These are phyloP conservation scores for Turdus rufiventris DNA, from an alignment of 2,113 vertebrate genomes.

Conservation along the genomic window DNA sequence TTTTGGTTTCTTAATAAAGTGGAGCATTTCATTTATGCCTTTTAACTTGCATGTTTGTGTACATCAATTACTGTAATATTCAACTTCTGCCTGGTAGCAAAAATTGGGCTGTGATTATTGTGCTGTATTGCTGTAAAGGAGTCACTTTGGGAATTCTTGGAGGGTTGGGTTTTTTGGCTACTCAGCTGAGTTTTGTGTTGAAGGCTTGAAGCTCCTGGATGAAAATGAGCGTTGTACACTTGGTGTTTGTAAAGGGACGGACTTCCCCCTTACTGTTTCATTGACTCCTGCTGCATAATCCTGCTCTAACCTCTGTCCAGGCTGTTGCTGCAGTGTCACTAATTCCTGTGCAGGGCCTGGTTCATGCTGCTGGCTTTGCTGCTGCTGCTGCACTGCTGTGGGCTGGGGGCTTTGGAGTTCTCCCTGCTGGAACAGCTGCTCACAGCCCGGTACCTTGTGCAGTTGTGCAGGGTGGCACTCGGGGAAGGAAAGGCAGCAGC, in stretches of 20 bases:
- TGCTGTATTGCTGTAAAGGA: neutral
- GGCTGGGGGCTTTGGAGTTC: neutral
- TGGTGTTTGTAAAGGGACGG: neutral
- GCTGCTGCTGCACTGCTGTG: neutral
- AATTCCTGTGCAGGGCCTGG: neutral
- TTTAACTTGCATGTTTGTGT: conserved; percentile 58
- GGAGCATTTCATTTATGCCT: conserved; percentile 68
- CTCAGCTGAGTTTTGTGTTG: neutral
- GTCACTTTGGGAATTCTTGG: neutral
- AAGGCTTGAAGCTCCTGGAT: neutral
- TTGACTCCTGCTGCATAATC: neutral
- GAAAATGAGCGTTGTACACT: neutral
- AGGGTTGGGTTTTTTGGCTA: neutral
- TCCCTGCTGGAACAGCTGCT: neutral
- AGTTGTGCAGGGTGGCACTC: neutral
- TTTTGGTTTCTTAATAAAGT: conserved; percentile 70
- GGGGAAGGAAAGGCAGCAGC: neutral
- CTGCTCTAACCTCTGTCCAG: neutral
- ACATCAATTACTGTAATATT: neutral
- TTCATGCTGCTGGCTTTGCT: neutral
- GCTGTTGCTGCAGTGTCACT: neutral
- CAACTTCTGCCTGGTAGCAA: neutral
- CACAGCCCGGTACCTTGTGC: accelerated
- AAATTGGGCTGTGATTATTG: accelerated
- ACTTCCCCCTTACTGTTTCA: accelerated